Evolutionary conservation across 2,113 vertebrate species (phyloP).

Genomic region (Benitochromis conjunctus): DNA sequence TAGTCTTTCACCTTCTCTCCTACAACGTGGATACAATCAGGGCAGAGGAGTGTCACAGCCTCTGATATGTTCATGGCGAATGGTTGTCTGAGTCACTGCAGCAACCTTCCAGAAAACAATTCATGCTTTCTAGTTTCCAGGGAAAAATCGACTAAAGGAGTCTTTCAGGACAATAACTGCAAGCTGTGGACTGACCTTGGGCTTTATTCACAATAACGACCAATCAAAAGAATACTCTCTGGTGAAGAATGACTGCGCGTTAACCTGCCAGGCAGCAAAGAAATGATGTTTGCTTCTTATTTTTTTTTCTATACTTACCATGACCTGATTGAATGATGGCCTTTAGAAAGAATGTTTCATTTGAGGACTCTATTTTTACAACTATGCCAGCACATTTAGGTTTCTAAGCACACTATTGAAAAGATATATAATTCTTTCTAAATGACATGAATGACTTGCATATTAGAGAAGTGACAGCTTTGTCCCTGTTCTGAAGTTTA

Average conservation of each 20-base stretch:
- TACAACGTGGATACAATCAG: background rate
- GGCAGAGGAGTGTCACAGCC: background rate
- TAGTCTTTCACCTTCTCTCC: background rate
- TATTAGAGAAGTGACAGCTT: background rate
- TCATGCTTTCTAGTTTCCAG: background rate
- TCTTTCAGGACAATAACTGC: conserved; percentile 8
- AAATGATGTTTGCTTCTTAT: background rate
- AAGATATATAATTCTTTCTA: background rate
- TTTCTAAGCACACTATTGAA: background rate
- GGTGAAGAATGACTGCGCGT: background rate
- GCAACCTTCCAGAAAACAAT: conserved; percentile 14
- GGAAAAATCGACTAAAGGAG: conserved; percentile 17
- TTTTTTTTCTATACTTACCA: background rate
- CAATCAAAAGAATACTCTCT: background rate
- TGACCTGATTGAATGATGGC: background rate
- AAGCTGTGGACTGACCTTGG: conserved; percentile 27
- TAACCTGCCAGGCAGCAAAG: background rate
- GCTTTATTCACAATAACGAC: conserved; percentile 22
- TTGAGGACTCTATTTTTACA: background rate
- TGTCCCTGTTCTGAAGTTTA: background rate
- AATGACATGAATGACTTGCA: background rate
- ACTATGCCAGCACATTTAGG: background rate
- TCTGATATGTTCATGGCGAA: background rate
- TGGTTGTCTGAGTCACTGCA: background rate
- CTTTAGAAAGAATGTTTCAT: background rate